Conservation (phyloP, 2,113 vertebrate species). For the Merops nubicus region DNA sequence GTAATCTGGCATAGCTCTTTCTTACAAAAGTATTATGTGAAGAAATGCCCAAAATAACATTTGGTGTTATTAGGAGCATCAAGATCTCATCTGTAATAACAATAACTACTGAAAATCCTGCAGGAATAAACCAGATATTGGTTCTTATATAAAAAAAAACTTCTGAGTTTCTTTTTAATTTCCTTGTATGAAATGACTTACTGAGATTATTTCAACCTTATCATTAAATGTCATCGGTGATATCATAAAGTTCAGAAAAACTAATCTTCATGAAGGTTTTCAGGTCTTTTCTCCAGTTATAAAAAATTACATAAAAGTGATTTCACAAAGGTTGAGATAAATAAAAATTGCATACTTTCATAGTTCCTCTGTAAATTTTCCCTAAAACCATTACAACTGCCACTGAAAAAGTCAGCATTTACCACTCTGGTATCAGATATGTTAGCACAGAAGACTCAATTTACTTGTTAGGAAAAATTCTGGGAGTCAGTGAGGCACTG, state of each 20-base stretch:
- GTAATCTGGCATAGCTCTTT: constrained; percentile 56
- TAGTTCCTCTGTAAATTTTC: background rate
- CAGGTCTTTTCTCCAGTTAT: background rate
- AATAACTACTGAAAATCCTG: constrained; percentile 36
- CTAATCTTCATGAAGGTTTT: background rate
- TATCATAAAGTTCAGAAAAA: background rate
- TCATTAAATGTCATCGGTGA: background rate
- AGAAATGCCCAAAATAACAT: constrained; percentile 74
- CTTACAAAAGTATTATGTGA: constrained; percentile 65
- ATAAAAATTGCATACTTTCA: background rate
- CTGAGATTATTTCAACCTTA: background rate
- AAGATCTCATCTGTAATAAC: constrained; percentile 63
- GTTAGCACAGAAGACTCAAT: background rate
- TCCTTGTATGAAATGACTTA: background rate
- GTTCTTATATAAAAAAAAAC: background rate
- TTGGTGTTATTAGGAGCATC: constrained; percentile 33
- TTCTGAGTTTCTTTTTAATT: background rate
- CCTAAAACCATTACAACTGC: background rate
- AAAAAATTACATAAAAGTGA: background rate
- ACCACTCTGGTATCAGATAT: background rate
- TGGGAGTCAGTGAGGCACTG: background rate
- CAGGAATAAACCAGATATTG: constrained; percentile 42
- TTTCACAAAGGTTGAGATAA: background rate
- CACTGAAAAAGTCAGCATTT: background rate
- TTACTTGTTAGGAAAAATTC: background rate